phyloP scores from a whole-genome alignment of 2,113 vertebrate species.

The Ammodytes dubius region DNA sequence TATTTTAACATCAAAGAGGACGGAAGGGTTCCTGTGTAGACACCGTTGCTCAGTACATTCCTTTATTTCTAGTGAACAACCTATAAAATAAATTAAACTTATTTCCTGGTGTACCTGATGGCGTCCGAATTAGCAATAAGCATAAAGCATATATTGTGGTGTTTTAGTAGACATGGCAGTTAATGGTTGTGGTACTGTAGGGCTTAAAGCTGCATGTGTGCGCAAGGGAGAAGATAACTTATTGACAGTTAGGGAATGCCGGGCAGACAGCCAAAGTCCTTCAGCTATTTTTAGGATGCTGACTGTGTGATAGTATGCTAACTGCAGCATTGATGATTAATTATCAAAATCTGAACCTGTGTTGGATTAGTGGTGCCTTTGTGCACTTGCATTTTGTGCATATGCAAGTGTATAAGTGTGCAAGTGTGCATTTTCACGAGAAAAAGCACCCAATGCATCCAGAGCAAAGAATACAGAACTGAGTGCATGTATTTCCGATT shows the following conservation, averaged over 20 bases:
- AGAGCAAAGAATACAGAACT: background rate
- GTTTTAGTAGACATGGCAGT: slow-evolving; percentile 10
- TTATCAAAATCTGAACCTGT: slow-evolving; percentile 77
- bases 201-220: slow-evolving; percentile 57
- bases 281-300: slow-evolving; percentile 84
- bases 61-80: slow-evolving; percentile 2
- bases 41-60: background rate
- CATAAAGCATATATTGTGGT: no score
- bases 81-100: background rate
- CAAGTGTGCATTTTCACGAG: slow-evolving; percentile 3
- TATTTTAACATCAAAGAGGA: slow-evolving; percentile 64
- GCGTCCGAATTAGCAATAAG: slow-evolving; percentile 2
- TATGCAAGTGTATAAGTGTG: slow-evolving; percentile 17
- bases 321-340: slow-evolving; percentile 74
- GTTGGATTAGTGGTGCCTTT: slow-evolving; percentile 47
- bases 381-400: slow-evolving; percentile 34
- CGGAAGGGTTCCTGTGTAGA: slow-evolving; percentile 22
- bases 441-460: background rate
- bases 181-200: slow-evolving; percentile 45
- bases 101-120: background rate
- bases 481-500: slow-evolving; percentile 10
- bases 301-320: slow-evolving; percentile 83
- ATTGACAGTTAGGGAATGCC: slow-evolving; percentile 77
- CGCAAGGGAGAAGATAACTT: slow-evolving; percentile 68
- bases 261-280: slow-evolving; percentile 79